Percentiles rank a stretch among this genome's conserved stretches.
Evolutionary conservation across 2,888 invertebrate genomes (phyloP).

Genomic region (Cybosia mesomella): DNA sequence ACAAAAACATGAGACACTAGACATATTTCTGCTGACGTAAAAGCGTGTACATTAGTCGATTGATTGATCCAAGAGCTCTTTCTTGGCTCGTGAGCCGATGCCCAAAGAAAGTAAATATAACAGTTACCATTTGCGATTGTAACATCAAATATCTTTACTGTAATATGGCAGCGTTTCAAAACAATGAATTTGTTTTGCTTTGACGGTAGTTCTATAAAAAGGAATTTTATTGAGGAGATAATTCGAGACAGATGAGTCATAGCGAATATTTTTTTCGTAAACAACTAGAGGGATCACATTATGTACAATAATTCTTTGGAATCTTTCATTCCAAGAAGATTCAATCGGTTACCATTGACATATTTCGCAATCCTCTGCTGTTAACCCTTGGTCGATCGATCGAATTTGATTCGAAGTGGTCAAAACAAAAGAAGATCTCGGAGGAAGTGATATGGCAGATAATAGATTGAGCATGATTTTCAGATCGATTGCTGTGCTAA

Average conservation of each 20-base stretch:
- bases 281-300: neutral
- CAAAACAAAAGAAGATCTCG: too few relatives aligned
- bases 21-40: neutral
- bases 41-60: neutral
- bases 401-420: too few relatives aligned
- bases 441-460: too few relatives aligned
- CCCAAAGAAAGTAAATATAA: slow-evolving; percentile 4
- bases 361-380: too few relatives aligned
- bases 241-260: neutral
- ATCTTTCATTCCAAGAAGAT: neutral
- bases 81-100: neutral
- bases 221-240: neutral
- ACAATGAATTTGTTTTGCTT: slow-evolving; percentile 35
- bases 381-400: too few relatives aligned
- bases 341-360: too few relatives aligned
- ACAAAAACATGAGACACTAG: neutral
- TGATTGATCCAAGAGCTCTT: neutral
- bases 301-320: neutral
- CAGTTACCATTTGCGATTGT: slow-evolving; percentile 4
- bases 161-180: slow-evolving; percentile 49
- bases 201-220: slow-evolving; percentile 42
- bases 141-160: neutral
- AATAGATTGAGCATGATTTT: too few relatives aligned
- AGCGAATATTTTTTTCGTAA: neutral
- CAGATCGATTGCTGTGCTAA: too few relatives aligned